Base-by-base conservation (phyloP, 1,140 invertebrate species). In the Micrasema minimum region DNA sequence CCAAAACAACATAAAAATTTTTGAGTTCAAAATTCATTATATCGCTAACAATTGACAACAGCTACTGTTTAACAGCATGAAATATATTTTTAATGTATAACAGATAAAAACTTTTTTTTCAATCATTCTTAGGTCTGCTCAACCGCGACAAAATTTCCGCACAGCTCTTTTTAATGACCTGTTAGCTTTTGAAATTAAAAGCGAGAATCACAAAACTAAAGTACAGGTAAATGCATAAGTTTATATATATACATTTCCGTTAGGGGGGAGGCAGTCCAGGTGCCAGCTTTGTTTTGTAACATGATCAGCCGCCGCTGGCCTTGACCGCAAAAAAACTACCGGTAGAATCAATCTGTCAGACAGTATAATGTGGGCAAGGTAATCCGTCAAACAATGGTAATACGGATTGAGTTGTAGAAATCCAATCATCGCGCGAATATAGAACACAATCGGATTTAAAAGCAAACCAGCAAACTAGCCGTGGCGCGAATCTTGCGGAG, bases 271-370 rank as follows among this genome's bases (percentile, higher is more conserved):
- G n/a, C 12, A 37, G 22, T 55, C 14, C 5, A 18, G 12, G 35
- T 14, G 18, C 18, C 22, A 38, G 55, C 37, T 38, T 22, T 22
- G 55, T 59, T 59, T 41, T 12, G 55, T 43, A 12, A 38, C 37
- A 7, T 35, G 9, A 22, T 18, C 55, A 35, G 35, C 37, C 35
- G 53, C 53, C 31, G 16, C 37, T 41, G 55, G 35, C 55, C 55
- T 59, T 59, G 55, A 59, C 55, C 55, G 55, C 35, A 59, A 59
- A 59, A 59, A 59, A 59, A 26, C n/a, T 50, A 50, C 14, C 53
- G 53, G 14, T 37, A 31, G 53, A 59, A 59, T 59, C 35, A 59
- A 59, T 59, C 16, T 35, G 55, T 20, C 37, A 41, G 55, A 59
- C 55, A 55, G 22, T n/a, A 38, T 41, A 22, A 38, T 38, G 55